Base-by-base conservation (phyloP, 2,113 vertebrate genomes). In the Mobula hypostoma region DNA sequence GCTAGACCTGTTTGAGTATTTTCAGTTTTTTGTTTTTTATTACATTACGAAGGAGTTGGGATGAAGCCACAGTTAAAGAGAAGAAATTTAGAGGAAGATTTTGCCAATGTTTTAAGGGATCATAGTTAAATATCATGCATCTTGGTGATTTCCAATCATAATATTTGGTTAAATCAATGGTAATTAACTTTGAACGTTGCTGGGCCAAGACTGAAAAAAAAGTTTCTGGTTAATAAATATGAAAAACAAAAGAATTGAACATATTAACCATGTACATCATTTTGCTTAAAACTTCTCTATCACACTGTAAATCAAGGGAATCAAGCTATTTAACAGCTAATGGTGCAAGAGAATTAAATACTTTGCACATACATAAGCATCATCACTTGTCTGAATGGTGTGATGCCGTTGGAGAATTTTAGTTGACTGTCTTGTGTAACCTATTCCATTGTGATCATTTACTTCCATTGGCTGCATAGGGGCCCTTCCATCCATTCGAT, bases 311-410 rank as follows among this genome's bases (percentile, higher is more conserved):
- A 90, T 7, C 61, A 66, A 32, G 58, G 14, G n/a, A 90, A 90
- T 90, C 66, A 90, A 61, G 58, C 63, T n/a, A 68, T 66, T 21
- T 90, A 88, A 63, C 14, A 63, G 58, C 63, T 63, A 90, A 90
- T 19, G 14, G 19, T 66, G 6, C 5, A 88, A 66, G 1, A 90
- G 29, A 74, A 24, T 72, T 48, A 70, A 94, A 48, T 66, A 15
- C 19, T 80, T 68, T 82, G 5, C 24, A 97, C 98, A 95, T 97
- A 99, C 99, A 0, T 99, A 99, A 95, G 98, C 98, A n/a, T 99
- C 99, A 0, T 99, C 98, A 0, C 98, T 98, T 95, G 97, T 99
- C 97, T 99, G 98, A 95, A 99, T 99, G 95, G 99, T 99, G 97
- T 99, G 98, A 95, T 99, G 99, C 94, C 99, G 97, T 97, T 99